Evolutionary conservation across 2,113 vertebrate species (phyloP), one percentile per base, ranked within the genome.

Genomic region (Melanerpes aurifrons): DNA sequence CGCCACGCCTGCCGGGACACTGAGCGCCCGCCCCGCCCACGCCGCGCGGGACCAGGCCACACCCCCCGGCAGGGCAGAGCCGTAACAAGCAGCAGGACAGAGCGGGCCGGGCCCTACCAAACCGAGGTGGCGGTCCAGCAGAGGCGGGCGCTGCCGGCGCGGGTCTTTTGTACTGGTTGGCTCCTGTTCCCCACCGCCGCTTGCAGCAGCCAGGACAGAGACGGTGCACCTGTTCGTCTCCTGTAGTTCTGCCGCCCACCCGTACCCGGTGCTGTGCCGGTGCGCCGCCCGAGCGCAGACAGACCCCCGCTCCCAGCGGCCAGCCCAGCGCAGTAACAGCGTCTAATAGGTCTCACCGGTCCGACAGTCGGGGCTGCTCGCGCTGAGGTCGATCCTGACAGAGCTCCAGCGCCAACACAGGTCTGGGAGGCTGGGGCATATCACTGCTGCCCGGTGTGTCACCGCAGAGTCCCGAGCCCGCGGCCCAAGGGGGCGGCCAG

Each of bases 131-230:
- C 9, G 45, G 59, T 26, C 32, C 45, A 15, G 56, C 7, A 28
- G 35, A 35, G 62, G 62, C 35, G 73, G 29, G 28, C 29, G 21
- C 54, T 45, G 37, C 29, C 21, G 21, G 54, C 45, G 47, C 1
- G 7, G 19, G 22, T 14, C 2, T 8, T 40, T 31, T 16, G 10
- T 3, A 40, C 17, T 3, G 1, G 10, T 40, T 2, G 14, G 56
- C 15, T 35, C 10, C 37, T 6, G 26, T 19, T 26, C 20, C 9
- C 28, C 5, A 15, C 15, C 7, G 21, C 35, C 10, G 7, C 14
- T 20, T 24, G 28, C 1, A 9, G 53, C 35, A 22, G 37, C 35
- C 9, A 11, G 11, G 37, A 19, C 6, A 10, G 45, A 15, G 31
- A 25, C 31, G 22, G 22, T 26, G n/a, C 20, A 15, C 13, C 45